Evolutionary conservation across 2,113 vertebrate species (phyloP), one percentile per base, ranked within the genome.

Genomic region (Pseudorasbora parva): DNA sequence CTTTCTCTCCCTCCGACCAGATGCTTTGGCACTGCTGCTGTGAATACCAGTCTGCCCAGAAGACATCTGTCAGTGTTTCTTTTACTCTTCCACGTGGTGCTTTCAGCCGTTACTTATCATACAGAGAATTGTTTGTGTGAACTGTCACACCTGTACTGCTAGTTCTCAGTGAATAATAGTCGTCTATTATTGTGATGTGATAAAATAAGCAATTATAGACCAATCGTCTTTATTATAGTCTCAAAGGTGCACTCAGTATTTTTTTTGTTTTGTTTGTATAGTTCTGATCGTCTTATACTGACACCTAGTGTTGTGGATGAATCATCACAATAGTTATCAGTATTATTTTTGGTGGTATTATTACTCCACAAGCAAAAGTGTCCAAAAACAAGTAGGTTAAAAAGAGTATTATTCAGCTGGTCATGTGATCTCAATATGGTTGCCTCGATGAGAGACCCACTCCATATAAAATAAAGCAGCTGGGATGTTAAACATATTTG

Each of bases 71-170:
- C 41, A 71, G 47, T 64, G 30, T 74, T 80, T 51, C 54, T 33
- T 68, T 68, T 76, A 80, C 69, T 79, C 27, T 69, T 49, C 66
- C 71, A 72, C 83, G 71, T 88, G 81, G 90, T 86, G 59, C 73
- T 78, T 76, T 84, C 27, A 2, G 10, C 15, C 30, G 25, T 68
- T 27, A 54, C 45, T 51, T 43, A 64, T 49, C 59, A 21, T 49
- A 47, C 45, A 80, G 78, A 80, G 30, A 81, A 51, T 62, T 69
- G 62, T 54, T 69, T 54, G 59, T 49, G 45, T 54, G 59, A 21
- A 47, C 23, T 80, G 23, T 80, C 25, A 80, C 43, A 80, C 43
- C 10, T 80, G 41, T 80, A 21, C 33, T 59, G 75, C 15, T 59
- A 78, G 23, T 62, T 78, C 57, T 78, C 74, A 57, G 54, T 21